These are phyloP conservation scores for Drosophila fuyamai DNA, from an alignment of 1,140 invertebrate species.

Conservation along the genomic window DNA sequence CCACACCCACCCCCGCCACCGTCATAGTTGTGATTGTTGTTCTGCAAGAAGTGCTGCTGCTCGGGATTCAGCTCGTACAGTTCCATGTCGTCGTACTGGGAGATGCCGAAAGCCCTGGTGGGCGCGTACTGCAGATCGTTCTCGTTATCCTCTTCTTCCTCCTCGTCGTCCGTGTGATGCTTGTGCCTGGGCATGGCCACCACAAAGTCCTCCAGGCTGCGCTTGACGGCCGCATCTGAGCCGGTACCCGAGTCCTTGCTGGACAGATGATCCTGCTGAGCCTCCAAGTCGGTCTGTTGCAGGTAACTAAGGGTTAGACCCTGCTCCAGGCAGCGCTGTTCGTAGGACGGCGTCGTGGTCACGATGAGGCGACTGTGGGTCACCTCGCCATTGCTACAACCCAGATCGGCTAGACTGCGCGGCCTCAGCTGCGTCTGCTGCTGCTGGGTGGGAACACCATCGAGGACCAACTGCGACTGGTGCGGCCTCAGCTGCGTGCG, in stretches of 20 bases:
- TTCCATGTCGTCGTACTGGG: conserved; percentile 66
- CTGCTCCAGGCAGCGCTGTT: conserved; percentile 70
- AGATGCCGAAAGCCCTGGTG: conserved; percentile 55
- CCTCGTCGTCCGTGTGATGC: conserved; percentile 33
- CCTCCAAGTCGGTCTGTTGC: conserved; percentile 62
- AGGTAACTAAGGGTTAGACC: conserved; percentile 64
- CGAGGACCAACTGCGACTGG: conserved; percentile 55
- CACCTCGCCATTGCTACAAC: conserved; percentile 20
- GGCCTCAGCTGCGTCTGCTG: conserved; percentile 57
- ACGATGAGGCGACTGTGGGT: conserved; percentile 67
- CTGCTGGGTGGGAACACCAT: conserved; percentile 37
- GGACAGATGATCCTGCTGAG: conserved; percentile 76
- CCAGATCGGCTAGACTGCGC: conserved; percentile 63
- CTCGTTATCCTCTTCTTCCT: conserved; percentile 45
- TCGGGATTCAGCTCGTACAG: conserved; percentile 59
- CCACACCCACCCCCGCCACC: conserved; percentile 42
- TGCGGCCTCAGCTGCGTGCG: conserved; percentile 60
- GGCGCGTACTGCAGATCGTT: conserved; percentile 57
- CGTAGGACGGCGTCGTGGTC: conserved; percentile 71
- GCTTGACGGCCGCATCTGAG: conserved; percentile 78
- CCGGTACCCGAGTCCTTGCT: conserved; percentile 81
- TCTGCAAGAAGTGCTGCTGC: conserved; percentile 68
- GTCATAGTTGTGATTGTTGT: conserved; percentile 74
- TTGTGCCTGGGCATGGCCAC: conserved; percentile 44
- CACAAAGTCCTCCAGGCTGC: conserved; percentile 74